phyloP scores from a whole-genome alignment of 1,140 invertebrate species.

The Rhagoletis zephyria region DNA sequence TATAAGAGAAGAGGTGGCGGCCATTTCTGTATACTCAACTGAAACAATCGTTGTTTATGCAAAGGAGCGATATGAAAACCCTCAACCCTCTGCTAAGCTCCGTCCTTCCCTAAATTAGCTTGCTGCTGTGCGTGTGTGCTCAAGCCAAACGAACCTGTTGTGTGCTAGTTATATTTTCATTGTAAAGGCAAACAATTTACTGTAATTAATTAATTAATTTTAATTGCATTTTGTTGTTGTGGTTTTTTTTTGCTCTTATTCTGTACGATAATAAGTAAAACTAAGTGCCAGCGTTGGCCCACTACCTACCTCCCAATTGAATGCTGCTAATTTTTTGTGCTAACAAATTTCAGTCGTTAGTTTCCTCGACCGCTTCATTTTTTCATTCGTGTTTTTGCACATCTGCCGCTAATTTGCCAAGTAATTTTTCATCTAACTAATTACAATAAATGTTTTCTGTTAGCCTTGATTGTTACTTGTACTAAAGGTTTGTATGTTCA shows the following conservation, averaged over 20 bases:
- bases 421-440: constrained; percentile 46
- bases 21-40: too few species aligned
- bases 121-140: too few species aligned
- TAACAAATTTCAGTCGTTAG: neutral
- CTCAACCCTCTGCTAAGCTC: too few species aligned
- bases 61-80: too few species aligned
- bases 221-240: neutral
- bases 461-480: constrained; percentile 19
- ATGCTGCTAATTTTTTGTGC: neutral
- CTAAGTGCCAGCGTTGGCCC: neutral
- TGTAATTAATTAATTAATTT: constrained; percentile 36
- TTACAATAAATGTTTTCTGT: constrained; percentile 31
- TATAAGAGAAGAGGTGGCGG: too few species aligned
- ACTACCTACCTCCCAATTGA: neutral
- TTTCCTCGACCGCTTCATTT: neutral
- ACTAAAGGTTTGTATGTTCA: too few species aligned
- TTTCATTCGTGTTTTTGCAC: constrained; percentile 13
- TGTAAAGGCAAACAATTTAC: constrained; percentile 8
- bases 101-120: too few species aligned
- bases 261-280: neutral
- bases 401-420: constrained; percentile 36
- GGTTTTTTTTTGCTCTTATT: neutral
- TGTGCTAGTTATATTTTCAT: neutral
- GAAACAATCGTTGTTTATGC: too few species aligned
- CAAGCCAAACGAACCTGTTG: neutral